Base-by-base conservation (phyloP, 2,888 invertebrate genomes). In the Lordiphosa andalusiaca region DNA sequence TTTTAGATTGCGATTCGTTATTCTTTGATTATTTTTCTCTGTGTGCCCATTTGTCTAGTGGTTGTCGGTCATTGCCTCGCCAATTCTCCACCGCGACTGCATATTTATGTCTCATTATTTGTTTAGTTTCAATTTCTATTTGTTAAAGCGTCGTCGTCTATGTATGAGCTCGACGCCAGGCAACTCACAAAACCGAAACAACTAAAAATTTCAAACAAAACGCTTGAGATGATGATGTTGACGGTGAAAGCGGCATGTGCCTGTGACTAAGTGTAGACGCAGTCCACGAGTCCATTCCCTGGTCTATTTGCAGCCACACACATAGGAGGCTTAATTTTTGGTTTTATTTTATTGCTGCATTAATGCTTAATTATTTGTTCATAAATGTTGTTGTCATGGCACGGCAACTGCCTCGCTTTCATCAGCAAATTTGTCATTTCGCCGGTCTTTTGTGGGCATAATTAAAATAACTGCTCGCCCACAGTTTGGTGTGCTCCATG, bases 21-120 rank as follows among this genome's bases (percentile, higher is more conserved):
- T 44, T 44, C 44, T 44, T 16, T 12, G 33, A 44, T 33, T 44
- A 33, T 16, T 13, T 47, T 47, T 35, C 35, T 36, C 33, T 21
- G 36, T 47, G 47, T 35, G 21, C 41, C 33, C 23, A 33, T 41
- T 39, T 42, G 10, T 6, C 9, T 33, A 12, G 7, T 4, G 36
- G 23, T 39, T 48, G 21, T 7, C 49, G 68, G 78, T 72, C 84
- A 69, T 61, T 80, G 77, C 51, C 67, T 53, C 41, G 46, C 40
- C 59, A 19, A 36, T 35, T 33, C 47, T 33, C n/a, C 35, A 47
- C 44, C 68, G 60, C 61, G 51, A 44, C 68, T 78, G 78, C 77
- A 84, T 80, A 82, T 84, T 84, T 81, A 85, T 81, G 82, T 60
- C 78, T 84, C 86, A 85, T 85, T 80, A 84, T 85, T 85, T 85